A percentile compares a stretch with the other conserved stretches of the same genome.
Evolutionary conservation across 2,113 vertebrate genomes (phyloP).

Genomic region (Nibea albiflora): DNA sequence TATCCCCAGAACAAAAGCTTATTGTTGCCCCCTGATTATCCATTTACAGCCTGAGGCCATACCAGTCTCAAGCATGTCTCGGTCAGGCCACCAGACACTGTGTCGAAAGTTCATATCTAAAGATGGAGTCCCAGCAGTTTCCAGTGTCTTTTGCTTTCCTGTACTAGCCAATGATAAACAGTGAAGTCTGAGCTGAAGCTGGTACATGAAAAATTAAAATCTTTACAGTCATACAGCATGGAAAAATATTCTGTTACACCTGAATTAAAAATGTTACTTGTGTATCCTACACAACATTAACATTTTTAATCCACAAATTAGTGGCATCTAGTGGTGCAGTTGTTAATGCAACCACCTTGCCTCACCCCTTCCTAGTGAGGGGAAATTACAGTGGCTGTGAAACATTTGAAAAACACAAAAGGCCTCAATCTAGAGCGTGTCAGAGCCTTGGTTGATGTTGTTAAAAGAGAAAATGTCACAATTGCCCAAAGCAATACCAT

Average conservation of each 20-base stretch:
- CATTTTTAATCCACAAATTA: too few relatives aligned
- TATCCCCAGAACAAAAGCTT: conserved; percentile 78
- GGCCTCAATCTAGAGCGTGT: too few relatives aligned
- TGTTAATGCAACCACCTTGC: too few relatives aligned
- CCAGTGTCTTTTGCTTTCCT: conserved; percentile 12
- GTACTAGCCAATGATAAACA: background rate
- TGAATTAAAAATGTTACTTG: too few relatives aligned
- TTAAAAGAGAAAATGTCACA: background rate
- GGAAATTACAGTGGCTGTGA: too few relatives aligned
- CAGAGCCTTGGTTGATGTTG: too few relatives aligned
- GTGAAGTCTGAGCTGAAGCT: background rate
- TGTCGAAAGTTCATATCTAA: conserved; percentile 53
- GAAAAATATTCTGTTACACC: background rate
- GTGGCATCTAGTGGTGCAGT: too few relatives aligned
- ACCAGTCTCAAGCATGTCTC: conserved; percentile 66
- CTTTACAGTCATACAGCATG: background rate
- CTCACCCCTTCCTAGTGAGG: too few relatives aligned
- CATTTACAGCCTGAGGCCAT: conserved; percentile 59
- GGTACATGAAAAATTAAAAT: background rate
- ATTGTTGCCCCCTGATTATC: conserved; percentile 75
- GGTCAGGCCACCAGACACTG: conserved; percentile 42
- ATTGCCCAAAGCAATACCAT: background rate
- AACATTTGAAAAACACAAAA: too few relatives aligned
- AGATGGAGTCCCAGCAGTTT: conserved; percentile 15
- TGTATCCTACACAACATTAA: too few relatives aligned